Base-by-base conservation (phyloP, 2,113 vertebrate species). In the Tragulus kanchil region DNA sequence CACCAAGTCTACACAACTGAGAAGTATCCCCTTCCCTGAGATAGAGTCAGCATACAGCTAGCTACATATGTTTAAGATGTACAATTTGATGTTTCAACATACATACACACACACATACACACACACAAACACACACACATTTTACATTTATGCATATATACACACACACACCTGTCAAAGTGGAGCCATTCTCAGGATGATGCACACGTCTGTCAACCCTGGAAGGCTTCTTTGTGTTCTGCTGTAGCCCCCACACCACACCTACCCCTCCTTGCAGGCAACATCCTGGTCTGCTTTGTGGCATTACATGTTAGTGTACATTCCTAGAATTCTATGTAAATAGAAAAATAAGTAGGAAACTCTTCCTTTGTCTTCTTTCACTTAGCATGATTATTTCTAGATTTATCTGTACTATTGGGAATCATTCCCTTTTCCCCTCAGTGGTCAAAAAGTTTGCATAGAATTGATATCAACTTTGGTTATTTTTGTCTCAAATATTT, bases 21-120 rank as follows among this genome's bases (percentile, higher is more conserved):
- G 50, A 87, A 36, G 65, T 8, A 3, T 45, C 67, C 7, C 45
- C 23, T 21, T 69, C 52, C 21, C 1, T 15, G 48, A 26, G 11
- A 21, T 71, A 5, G 15, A 56, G 17, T n/a, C 25, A 50, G 15
- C 9, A 48, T 77, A 28, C 45, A 17, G 21, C 26, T 21, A 19
- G 36, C 11, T 6, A 7, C 3, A 11, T 26, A 16, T 5, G 12
- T 45, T 67, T 59, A 26, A n/a, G 52, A 56, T 5, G 3, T 8
- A 54, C 3, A 28, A 52, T n/a, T 3, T 31, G 26, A 52, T 45
- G 62, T 36, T 73, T 48, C 17, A 14, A 36, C 56, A 48, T 17
- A 19, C 0, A 21, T 11, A 42, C 14, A 4, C 1, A 8, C 4
- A 26, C 14, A 21, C 15, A 42, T 14, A 4, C 5, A 12, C 15